These are phyloP conservation scores for Corydoras sp. DNA, from an alignment of 2,113 vertebrate species.

Conservation along the genomic window DNA sequence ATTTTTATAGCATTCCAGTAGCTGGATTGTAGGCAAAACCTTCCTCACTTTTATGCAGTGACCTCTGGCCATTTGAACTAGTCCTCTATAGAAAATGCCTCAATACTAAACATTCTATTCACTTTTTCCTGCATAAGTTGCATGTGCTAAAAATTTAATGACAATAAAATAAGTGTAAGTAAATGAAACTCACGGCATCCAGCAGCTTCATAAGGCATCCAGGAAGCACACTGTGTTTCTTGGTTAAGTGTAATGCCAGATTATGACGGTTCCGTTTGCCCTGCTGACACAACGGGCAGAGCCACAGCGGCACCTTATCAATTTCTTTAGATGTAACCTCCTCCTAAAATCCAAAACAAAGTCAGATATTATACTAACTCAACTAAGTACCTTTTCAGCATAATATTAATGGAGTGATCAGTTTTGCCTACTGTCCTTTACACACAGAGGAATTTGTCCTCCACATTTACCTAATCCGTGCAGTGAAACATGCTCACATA, in stretches of 20 bases:
- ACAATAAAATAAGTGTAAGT: neutral
- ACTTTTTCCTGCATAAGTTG: neutral
- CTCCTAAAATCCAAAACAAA: conserved; percentile 51
- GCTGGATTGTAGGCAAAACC: too few species aligned
- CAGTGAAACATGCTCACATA: too few species aligned
- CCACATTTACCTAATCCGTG: too few species aligned
- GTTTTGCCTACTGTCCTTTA: too few species aligned
- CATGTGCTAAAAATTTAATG: neutral
- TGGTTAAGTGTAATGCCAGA: conserved; percentile 64
- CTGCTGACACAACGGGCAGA: conserved; percentile 70
- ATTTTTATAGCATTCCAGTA: too few species aligned
- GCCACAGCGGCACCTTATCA: conserved; percentile 59
- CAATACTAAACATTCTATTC: too few species aligned
- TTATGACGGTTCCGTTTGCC: conserved; percentile 56
- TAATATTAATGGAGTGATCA: too few species aligned
- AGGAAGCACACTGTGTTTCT: conserved; percentile 69
- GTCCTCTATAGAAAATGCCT: too few species aligned
- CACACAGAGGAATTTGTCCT: too few species aligned
- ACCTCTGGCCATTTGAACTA: too few species aligned
- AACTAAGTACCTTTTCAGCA: neutral
- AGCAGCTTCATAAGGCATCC: conserved; percentile 66
- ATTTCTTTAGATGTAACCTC: conserved; percentile 57
- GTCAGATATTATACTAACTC: neutral
- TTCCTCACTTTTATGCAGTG: too few species aligned
- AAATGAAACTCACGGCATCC: conserved; percentile 60